Evolutionary conservation across 30 jellyfish, hydroid and myxozoan genomes (phyloP).

Genomic region (Calvadosia cruxmelitensis): DNA sequence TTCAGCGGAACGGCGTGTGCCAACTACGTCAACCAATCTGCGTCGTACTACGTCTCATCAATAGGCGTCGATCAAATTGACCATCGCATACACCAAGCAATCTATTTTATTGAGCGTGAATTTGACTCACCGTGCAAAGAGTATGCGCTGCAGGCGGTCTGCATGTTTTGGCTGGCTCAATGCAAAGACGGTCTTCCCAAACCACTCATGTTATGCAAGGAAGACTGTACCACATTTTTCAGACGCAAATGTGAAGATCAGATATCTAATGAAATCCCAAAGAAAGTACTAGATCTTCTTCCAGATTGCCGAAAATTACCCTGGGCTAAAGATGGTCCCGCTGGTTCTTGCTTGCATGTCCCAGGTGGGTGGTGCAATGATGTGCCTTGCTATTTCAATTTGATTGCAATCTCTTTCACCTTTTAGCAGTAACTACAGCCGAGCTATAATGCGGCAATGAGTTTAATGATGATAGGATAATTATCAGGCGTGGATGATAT

Average conservation of each 20-base stretch:
- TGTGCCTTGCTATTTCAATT: not conserved
- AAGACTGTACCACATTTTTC: slow-evolving; percentile 46
- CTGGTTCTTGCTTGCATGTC: slow-evolving; percentile 1
- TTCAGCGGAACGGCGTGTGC: slow-evolving; percentile 64
- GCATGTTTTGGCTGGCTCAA: slow-evolving; percentile 58
- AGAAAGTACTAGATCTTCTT: slow-evolving; percentile 7
- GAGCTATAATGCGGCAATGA: no score
- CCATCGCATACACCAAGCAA: slow-evolving; percentile 18
- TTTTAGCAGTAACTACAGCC: slow-evolving; percentile 15
- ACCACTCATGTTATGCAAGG: slow-evolving; percentile 47
- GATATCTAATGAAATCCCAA: slow-evolving; percentile 12
- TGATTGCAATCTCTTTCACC: not conserved
- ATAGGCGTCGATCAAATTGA: slow-evolving; percentile 15
- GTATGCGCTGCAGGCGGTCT: slow-evolving; percentile 63
- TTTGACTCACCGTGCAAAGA: slow-evolving; percentile 5
- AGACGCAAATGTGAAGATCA: slow-evolving; percentile 53
- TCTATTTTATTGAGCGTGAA: slow-evolving; percentile 6
- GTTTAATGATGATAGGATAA: no score
- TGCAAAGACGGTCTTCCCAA: slow-evolving; percentile 61
- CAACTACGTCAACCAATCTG: slow-evolving; percentile 28
- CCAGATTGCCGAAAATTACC: slow-evolving; percentile 39
- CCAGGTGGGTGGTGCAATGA: not conserved
- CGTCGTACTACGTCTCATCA: slow-evolving; percentile 36
- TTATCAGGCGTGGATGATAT: no score
- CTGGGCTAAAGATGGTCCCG: slow-evolving; percentile 27